Percentiles rank a stretch among this genome's conserved stretches.
phyloP scores from a whole-genome alignment of 2,113 vertebrate species.

The Psilopsiagon aurifrons region DNA sequence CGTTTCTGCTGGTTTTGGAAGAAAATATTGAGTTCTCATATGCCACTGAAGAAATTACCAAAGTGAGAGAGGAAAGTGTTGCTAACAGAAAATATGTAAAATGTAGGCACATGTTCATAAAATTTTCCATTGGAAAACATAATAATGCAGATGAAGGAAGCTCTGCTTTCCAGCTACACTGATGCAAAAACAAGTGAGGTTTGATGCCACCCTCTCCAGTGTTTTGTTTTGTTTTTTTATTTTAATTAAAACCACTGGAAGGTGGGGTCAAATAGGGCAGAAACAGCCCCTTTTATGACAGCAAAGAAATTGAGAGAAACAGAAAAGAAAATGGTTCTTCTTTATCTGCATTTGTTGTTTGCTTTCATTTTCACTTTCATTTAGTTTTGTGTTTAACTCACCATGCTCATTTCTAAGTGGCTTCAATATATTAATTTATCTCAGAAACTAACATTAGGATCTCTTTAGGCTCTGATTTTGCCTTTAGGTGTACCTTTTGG shows the following conservation, averaged over 20 bases:
- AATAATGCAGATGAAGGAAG: neutral
- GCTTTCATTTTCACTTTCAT: neutral
- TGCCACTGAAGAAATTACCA: neutral
- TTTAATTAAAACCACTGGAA: neutral
- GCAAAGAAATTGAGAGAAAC: neutral
- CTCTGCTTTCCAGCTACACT: neutral
- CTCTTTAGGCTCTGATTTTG: neutral
- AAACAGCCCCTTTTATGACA: neutral
- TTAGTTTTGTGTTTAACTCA: neutral
- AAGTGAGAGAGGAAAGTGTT: neutral
- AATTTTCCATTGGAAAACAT: neutral
- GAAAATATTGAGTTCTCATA: neutral
- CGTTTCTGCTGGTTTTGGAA: neutral
- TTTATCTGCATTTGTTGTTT: neutral
- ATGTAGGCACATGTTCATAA: neutral
- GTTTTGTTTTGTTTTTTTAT: too few species aligned
- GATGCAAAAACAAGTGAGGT: neutral
- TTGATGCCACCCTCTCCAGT: neutral
- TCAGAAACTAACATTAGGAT: neutral
- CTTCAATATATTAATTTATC: neutral
- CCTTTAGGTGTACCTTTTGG: neutral
- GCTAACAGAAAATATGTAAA: neutral
- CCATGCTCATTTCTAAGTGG: neutral
- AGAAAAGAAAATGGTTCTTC: neutral
- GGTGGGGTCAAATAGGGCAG: neutral